Evolutionary conservation across 2,888 invertebrate genomes (phyloP).

Genomic region (Euzophera pinguis): DNA sequence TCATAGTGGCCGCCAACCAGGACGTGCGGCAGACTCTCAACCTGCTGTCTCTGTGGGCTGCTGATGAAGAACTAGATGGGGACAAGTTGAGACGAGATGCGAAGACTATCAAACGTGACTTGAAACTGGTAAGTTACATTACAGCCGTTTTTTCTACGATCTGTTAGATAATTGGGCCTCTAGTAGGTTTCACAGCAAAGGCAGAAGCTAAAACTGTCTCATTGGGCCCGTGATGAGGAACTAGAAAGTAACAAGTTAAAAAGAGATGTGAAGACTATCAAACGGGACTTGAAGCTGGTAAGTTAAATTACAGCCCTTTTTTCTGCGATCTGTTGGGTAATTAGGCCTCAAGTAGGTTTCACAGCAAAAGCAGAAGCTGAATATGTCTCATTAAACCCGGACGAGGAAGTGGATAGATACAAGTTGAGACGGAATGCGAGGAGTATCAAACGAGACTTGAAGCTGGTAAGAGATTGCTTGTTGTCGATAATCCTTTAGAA

Average conservation of each 20-base stretch:
- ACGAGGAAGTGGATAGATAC: constrained; percentile 75
- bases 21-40: constrained; percentile 97
- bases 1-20: constrained; percentile 92
- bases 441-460: constrained; percentile 49
- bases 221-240: constrained; percentile 84
- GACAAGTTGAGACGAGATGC: constrained; percentile 80
- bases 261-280: constrained; percentile 79
- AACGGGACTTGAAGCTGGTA: constrained; percentile 84
- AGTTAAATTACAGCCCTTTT: neutral
- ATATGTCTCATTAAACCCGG: constrained; percentile 90
- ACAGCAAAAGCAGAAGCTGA: constrained; percentile 96
- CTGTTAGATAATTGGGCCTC: no score
- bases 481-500: no score
- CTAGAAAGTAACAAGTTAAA: constrained; percentile 75
- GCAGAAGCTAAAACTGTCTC: constrained; percentile 93
- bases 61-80: constrained; percentile 73
- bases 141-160: no score
- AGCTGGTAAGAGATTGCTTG: no score
- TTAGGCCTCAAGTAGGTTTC: no score
- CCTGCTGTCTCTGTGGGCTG: constrained; percentile 90
- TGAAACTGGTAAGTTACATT: constrained; percentile 35
- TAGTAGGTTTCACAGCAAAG: no score
- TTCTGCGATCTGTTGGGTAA: no score
- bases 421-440: constrained; percentile 78
- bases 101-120: constrained; percentile 86